Evolutionary conservation across 2,888 invertebrate species (phyloP).

Genomic region (Rugalucina vietnamica): DNA sequence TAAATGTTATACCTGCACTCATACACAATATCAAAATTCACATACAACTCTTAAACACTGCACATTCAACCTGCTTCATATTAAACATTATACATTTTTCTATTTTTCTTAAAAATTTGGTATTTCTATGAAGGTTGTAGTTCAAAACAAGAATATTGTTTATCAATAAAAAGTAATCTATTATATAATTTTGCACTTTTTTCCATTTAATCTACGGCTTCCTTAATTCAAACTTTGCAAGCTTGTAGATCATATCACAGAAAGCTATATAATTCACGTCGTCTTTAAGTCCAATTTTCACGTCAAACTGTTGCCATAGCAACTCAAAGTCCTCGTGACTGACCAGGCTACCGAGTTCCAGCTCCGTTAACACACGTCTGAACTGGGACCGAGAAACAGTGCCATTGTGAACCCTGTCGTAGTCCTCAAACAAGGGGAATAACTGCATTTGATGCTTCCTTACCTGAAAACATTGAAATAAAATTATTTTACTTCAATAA

Average conservation of each 20-base stretch:
- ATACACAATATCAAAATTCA: no score
- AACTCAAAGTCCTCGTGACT: constrained; percentile 80
- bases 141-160: no score
- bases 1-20: no score
- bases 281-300: constrained; percentile 79
- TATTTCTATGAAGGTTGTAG: no score
- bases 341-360: constrained; percentile 81
- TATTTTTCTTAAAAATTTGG: no score
- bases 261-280: constrained; percentile 82
- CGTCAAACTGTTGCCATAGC: constrained; percentile 81
- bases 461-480: constrained; percentile 74
- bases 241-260: constrained; percentile 80
- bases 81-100: no score
- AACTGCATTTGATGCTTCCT: constrained; percentile 82
- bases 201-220: constrained; percentile 71
- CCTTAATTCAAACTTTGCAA: constrained; percentile 78
- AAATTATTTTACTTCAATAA: no score
- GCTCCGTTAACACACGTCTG: constrained; percentile 82
- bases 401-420: constrained; percentile 83
- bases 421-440: constrained; percentile 84
- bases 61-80: no score
- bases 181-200: no score
- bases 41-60: no score
- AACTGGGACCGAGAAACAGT: constrained; percentile 83
- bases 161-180: no score